A percentile compares a stretch with the other conserved stretches of the same genome.
Evolutionary conservation across 2,113 vertebrate species (phyloP).

Genomic region (Trachemys scripta): DNA sequence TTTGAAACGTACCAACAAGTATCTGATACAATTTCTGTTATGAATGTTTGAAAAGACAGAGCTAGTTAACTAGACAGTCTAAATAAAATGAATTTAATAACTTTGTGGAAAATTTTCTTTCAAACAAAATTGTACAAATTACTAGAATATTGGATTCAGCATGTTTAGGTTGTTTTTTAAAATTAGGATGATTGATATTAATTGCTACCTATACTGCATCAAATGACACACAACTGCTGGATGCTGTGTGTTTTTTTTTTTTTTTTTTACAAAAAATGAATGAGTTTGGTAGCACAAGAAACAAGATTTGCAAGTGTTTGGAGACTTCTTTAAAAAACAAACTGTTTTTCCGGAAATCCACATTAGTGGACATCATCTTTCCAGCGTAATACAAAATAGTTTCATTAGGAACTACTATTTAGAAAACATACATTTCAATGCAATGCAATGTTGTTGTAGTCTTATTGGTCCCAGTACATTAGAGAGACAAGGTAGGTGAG

Average conservation of each 20-base stretch:
- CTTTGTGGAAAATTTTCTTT: background rate
- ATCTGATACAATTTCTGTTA: background rate
- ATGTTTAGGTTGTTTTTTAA: background rate
- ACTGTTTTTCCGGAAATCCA: background rate
- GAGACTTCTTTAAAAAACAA: background rate
- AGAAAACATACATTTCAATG: too few species aligned
- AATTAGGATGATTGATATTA: background rate
- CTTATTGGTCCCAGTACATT: too few species aligned
- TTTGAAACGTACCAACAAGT: background rate
- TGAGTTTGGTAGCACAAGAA: background rate
- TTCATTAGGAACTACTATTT: too few species aligned
- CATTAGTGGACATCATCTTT: background rate
- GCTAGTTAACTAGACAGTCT: background rate
- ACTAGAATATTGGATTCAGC: background rate
- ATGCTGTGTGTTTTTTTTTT: background rate
- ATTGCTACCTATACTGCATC: background rate
- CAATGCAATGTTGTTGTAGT: too few species aligned
- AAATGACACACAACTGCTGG: too few species aligned
- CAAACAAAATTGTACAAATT: background rate
- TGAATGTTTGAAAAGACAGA: background rate
- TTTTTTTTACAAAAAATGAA: background rate
- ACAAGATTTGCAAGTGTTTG: background rate
- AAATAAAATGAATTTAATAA: background rate
- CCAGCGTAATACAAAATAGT: background rate
- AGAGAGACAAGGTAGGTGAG: too few species aligned